Percentiles rank a stretch among this genome's conserved stretches.
These are phyloP conservation scores for Spilarctia lutea DNA, from an alignment of 2,888 invertebrate species.

Conservation along the genomic window DNA sequence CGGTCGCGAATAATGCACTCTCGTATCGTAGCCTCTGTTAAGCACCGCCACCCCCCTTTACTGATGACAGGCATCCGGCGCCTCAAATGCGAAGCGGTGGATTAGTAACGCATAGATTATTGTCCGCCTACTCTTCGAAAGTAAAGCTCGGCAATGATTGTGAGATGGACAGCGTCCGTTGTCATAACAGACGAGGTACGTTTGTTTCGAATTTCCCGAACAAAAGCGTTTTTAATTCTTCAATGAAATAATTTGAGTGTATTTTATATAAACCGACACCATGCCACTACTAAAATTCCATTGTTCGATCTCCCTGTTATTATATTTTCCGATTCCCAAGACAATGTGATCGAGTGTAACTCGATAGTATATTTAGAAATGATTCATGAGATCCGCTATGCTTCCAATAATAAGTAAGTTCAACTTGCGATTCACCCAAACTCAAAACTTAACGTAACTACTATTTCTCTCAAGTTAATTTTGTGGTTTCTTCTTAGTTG, in stretches of 20 bases:
- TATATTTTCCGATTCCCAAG: conserved; percentile 75
- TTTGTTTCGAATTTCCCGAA: conserved; percentile 74
- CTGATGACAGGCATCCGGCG: conserved; percentile 75
- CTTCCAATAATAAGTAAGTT: conserved; percentile 59
- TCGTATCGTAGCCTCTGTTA: conserved; percentile 83
- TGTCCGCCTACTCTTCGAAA: conserved; percentile 69
- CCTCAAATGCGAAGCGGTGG: conserved; percentile 78
- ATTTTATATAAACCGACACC: conserved; percentile 78
- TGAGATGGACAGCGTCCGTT: conserved; percentile 62
- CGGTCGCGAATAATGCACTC: conserved; percentile 85
- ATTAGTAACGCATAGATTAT: conserved; percentile 75
- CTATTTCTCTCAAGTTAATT: conserved; percentile 62
- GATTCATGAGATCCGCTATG: conserved; percentile 78
- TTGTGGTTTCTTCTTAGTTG: conserved; percentile 49
- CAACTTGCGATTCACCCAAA: conserved; percentile 58
- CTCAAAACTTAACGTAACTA: conserved; percentile 51
- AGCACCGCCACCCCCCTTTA: conserved; percentile 85
- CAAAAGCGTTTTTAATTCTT: conserved; percentile 78
- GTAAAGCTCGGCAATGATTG: conserved; percentile 72
- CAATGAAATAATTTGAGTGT: conserved; percentile 77
- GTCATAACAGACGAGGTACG: conserved; percentile 62
- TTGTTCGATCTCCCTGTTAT: conserved; percentile 80
- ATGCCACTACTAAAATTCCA: conserved; percentile 80
- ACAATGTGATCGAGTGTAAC: conserved; percentile 80
- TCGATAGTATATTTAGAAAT: conserved; percentile 83